Conservation (phyloP, 2,888 invertebrate genomes). For the Erpobdella octoculata region DNA sequence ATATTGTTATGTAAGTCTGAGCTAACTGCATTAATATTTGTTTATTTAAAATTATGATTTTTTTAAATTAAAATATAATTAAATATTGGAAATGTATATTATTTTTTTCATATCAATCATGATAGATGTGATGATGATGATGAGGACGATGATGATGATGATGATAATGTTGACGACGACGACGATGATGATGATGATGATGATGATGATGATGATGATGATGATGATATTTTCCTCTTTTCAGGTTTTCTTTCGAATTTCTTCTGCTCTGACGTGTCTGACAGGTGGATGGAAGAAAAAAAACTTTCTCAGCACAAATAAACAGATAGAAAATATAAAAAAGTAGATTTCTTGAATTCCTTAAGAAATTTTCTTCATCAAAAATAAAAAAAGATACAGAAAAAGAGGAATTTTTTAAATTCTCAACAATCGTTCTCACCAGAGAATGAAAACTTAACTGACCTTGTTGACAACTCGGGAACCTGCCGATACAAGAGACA, state of each 20-base stretch:
- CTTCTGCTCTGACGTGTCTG: not conserved
- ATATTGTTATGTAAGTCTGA: too few species aligned
- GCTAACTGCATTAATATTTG: too few species aligned
- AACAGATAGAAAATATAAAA: not conserved
- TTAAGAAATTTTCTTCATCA: not conserved
- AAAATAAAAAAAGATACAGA: not conserved
- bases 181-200: not conserved
- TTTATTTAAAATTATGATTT: too few species aligned
- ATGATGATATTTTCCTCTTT: not conserved
- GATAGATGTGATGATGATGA: not conserved
- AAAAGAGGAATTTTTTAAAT: too few species aligned
- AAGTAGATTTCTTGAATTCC: not conserved
- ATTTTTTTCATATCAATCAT: too few species aligned
- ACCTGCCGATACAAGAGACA: not conserved
- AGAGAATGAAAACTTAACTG: too few species aligned
- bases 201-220: not conserved
- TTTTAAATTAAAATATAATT: too few species aligned
- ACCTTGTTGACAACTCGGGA: not conserved
- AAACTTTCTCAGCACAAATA: not conserved
- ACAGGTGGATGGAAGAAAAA: not conserved
- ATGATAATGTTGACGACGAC: not conserved
- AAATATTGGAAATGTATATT: too few species aligned
- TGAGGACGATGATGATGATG: not conserved
- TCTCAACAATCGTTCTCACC: too few species aligned
- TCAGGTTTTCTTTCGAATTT: not conserved